Percentiles rank a stretch among this genome's conserved stretches.
These are phyloP conservation scores for Decapterus maruadsi DNA, from an alignment of 2,797 vertebrate species.

Conservation along the genomic window DNA sequence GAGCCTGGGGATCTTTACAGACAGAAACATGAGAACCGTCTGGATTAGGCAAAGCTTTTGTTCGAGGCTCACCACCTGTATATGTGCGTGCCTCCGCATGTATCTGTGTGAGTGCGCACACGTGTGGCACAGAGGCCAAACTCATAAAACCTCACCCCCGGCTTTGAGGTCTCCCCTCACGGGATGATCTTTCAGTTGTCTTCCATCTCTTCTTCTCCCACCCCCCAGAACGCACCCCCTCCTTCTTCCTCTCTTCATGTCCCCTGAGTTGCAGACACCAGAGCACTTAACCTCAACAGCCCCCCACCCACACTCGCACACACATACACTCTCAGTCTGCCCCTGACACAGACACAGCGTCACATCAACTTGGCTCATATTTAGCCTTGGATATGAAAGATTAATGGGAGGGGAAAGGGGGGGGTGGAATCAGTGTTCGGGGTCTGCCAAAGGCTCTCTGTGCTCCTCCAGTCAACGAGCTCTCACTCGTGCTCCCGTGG, in stretches of 20 bases:
- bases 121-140: conserved; percentile 62
- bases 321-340: conserved; percentile 52
- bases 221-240: conserved; percentile 33
- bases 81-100: conserved; percentile 51
- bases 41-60: conserved; percentile 66
- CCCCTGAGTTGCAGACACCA: conserved; percentile 75
- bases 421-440: conserved; percentile 43
- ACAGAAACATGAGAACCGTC: conserved; percentile 63
- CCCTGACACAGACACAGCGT: conserved; percentile 73
- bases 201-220: conserved; percentile 36
- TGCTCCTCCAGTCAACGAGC: conserved; percentile 56
- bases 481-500: conserved; percentile 51
- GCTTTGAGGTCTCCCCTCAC: conserved; percentile 71
- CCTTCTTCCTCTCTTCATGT: conserved; percentile 43
- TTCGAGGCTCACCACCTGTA: conserved; percentile 70
- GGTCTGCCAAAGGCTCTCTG: conserved; percentile 64
- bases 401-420: conserved; percentile 72
- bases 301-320: neutral
- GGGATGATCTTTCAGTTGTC: conserved; percentile 67
- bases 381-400: conserved; percentile 83
- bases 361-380: conserved; percentile 82
- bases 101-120: conserved; percentile 40
- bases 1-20: conserved; percentile 54
- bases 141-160: conserved; percentile 68
- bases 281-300: conserved; percentile 86